Evolutionary conservation across 1,140 invertebrate genomes (phyloP).

Genomic region (Drosophila navojoa): DNA sequence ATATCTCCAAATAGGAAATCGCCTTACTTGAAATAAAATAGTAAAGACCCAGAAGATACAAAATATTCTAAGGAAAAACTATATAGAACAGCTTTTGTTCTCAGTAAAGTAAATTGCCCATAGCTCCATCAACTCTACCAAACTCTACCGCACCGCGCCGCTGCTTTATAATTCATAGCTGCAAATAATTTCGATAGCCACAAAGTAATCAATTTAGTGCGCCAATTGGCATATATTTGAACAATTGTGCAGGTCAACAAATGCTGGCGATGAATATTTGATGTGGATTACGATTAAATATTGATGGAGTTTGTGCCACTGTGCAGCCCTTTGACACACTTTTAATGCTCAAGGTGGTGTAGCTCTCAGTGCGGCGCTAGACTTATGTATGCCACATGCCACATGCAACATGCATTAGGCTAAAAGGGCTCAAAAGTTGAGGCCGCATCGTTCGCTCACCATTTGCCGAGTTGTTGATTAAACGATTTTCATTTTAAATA

Average conservation of each 20-base stretch:
- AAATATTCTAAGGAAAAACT: no score
- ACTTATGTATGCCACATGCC: background rate
- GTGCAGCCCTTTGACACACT: conserved; percentile 42
- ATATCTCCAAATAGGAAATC: no score
- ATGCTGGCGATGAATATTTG: background rate
- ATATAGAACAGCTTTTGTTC: no score
- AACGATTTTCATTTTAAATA: conserved; percentile 26
- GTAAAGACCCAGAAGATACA: no score
- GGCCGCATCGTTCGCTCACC: background rate
- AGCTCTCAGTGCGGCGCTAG: background rate
- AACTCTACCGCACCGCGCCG: no score
- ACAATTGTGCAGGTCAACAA: background rate
- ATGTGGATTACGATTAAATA: conserved; percentile 1
- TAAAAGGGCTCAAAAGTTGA: background rate
- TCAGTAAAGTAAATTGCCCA: no score
- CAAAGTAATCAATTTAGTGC: background rate
- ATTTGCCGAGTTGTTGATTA: no score
- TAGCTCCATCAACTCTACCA: no score
- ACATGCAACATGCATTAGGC: conserved; percentile 52
- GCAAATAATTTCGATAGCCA: background rate
- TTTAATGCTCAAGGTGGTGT: conserved; percentile 9
- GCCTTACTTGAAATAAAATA: no score
- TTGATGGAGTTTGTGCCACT: conserved; percentile 20
- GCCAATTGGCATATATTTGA: background rate
- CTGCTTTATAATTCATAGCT: no score